These are phyloP conservation scores for Oxygymnocypris stewartii DNA, from an alignment of 2,113 vertebrate genomes.

Conservation along the genomic window DNA sequence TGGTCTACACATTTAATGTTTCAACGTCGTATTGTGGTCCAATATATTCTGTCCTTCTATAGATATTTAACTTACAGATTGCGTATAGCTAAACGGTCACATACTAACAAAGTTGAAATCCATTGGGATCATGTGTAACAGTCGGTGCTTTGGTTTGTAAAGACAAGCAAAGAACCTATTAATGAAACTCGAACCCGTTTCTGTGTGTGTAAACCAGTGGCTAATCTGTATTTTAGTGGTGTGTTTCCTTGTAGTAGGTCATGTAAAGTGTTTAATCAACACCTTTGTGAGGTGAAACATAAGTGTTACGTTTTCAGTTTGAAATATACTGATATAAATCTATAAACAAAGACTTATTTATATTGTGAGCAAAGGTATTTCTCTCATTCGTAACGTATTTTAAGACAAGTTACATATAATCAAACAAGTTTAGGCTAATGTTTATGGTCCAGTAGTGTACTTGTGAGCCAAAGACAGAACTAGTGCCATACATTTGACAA, in stretches of 20 bases:
- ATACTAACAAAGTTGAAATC: slow-evolving; percentile 2
- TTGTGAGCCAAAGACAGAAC: slow-evolving; percentile 77
- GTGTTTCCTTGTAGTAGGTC: slow-evolving; percentile 53
- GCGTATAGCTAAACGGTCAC: neutral
- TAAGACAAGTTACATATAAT: slow-evolving; percentile 47
- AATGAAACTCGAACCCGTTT: slow-evolving; percentile 32
- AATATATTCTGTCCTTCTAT: slow-evolving; percentile 13
- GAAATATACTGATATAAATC: slow-evolving; percentile 54
- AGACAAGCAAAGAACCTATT: slow-evolving; percentile 53
- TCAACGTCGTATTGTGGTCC: slow-evolving; percentile 26
- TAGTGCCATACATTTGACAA: slow-evolving; percentile 58
- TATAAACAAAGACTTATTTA: slow-evolving; percentile 60
- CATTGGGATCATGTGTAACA: slow-evolving; percentile 21
- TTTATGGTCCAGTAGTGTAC: slow-evolving; percentile 65
- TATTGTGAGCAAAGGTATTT: slow-evolving; percentile 68
- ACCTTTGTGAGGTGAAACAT: slow-evolving; percentile 53
- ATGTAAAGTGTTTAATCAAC: slow-evolving; percentile 31
- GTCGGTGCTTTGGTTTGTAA: slow-evolving; percentile 63
- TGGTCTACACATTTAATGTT: slow-evolving; percentile 28
- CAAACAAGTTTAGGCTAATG: slow-evolving; percentile 40
- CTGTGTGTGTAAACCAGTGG: slow-evolving; percentile 51
- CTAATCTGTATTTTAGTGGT: slow-evolving; percentile 39
- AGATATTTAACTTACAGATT: slow-evolving; percentile 6
- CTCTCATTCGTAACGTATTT: slow-evolving; percentile 64
- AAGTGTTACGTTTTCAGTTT: slow-evolving; percentile 33